Conservation (phyloP, 2,888 invertebrate genomes). For the Chrysolina haemoptera region DNA sequence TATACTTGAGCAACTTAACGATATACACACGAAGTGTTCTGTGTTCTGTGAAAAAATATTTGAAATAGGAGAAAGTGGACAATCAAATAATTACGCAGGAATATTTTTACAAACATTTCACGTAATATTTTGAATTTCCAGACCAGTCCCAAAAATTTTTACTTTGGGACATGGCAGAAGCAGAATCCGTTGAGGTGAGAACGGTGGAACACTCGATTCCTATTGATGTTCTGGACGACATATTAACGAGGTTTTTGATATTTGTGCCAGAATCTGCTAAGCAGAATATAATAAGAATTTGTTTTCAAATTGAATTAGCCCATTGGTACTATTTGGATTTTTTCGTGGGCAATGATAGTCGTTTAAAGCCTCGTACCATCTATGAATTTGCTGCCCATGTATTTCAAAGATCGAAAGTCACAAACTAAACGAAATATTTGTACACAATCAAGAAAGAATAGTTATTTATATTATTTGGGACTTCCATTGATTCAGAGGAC, state of each 20-base stretch:
- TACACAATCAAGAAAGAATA: too few relatives aligned
- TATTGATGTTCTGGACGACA: slow-evolving; percentile 89
- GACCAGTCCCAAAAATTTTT: too few relatives aligned
- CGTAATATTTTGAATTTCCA: slow-evolving; percentile 53
- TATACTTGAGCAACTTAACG: too few relatives aligned
- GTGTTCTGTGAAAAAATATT: slow-evolving; percentile 63
- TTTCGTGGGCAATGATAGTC: slow-evolving; percentile 85
- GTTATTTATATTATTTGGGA: too few relatives aligned
- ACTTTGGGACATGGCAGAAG: slow-evolving; percentile 51
- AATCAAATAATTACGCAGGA: slow-evolving; percentile 54
- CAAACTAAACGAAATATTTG: too few relatives aligned
- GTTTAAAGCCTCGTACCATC: slow-evolving; percentile 81
- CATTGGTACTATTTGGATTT: slow-evolving; percentile 99
- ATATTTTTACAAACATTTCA: slow-evolving; percentile 55
- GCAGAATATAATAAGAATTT: slow-evolving; percentile 89
- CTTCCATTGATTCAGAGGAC: too few relatives aligned
- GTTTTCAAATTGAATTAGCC: slow-evolving; percentile 97
- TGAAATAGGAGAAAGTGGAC: slow-evolving; percentile 54
- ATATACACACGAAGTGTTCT: too few relatives aligned
- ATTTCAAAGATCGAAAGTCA: too few relatives aligned
- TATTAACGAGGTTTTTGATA: slow-evolving; percentile 87
- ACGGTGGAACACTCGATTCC: slow-evolving; percentile 82
- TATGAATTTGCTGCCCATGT: slow-evolving; percentile 89
- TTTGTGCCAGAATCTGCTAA: slow-evolving; percentile 94
- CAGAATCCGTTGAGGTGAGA: slow-evolving; percentile 57